Conservation (phyloP, 53 echinoderm and acorn worm genomes). For the Henricia sp. region DNA sequence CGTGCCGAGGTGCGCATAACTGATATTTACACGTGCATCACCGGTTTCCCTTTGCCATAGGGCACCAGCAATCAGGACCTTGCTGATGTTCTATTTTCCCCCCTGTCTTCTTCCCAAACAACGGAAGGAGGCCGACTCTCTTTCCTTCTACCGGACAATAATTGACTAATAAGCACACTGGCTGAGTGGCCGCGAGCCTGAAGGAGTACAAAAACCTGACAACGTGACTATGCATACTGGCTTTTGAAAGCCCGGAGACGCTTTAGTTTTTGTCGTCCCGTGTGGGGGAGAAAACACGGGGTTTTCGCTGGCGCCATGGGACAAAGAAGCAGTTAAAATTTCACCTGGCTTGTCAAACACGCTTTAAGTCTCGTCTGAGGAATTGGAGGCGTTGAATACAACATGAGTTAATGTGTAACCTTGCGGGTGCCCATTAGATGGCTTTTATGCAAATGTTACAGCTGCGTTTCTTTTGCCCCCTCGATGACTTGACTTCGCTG, state of each 20-base stretch:
- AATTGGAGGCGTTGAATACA: not conserved
- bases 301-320: not conserved
- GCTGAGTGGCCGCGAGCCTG: not conserved
- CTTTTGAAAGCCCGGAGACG: not conserved
- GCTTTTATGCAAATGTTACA: not conserved
- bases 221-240: conserved; percentile 44
- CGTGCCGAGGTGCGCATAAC: conserved; percentile 4
- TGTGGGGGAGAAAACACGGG: not conserved
- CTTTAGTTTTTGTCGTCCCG: not conserved
- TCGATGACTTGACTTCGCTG: not conserved
- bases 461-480: not conserved
- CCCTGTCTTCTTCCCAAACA: not conserved
- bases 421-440: conserved; percentile 10
- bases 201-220: not conserved
- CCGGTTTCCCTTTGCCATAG: conserved; percentile 28
- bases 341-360: conserved; percentile 26
- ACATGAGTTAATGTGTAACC: conserved; percentile 41
- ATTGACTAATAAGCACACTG: conserved; percentile 41
- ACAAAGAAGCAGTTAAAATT: conserved; percentile 8
- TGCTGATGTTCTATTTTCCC: not conserved
- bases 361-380: conserved; percentile 16
- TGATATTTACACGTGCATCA: conserved; percentile 29
- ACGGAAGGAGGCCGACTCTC: conserved; percentile 14
- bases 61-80: conserved; percentile 8
- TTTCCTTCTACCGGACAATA: conserved; percentile 23